Evolutionary conservation across 1,140 invertebrate species (phyloP).

Genomic region (Eufriesea mexicana): DNA sequence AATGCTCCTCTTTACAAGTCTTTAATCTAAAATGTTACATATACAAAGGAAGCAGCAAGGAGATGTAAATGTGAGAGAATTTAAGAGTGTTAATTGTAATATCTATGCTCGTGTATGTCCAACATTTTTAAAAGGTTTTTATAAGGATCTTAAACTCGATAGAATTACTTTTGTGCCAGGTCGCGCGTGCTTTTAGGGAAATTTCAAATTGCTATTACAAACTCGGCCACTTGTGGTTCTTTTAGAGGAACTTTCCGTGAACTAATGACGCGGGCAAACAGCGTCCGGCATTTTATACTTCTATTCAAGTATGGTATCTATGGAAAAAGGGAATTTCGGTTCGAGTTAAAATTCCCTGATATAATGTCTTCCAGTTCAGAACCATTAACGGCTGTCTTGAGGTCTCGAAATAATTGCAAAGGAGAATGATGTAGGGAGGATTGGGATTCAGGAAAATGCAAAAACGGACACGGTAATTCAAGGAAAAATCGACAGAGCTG

Average conservation of each 20-base stretch:
- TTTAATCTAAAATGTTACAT: too few relatives aligned
- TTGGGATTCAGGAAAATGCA: too few relatives aligned
- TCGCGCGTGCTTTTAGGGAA: neutral
- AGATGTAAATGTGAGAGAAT: too few relatives aligned
- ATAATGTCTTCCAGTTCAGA: neutral
- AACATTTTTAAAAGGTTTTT: neutral
- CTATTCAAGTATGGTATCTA: neutral
- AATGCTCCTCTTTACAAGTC: too few relatives aligned
- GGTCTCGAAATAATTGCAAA: neutral
- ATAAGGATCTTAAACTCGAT: neutral
- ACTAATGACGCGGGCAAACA: neutral
- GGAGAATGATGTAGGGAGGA: neutral
- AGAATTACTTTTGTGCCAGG: neutral
- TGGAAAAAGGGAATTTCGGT: neutral
- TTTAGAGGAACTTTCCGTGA: too few relatives aligned
- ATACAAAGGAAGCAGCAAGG: too few relatives aligned
- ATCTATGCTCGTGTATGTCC: neutral
- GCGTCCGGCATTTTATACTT: neutral
- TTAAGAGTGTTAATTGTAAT: too few relatives aligned
- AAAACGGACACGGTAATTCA: neutral
- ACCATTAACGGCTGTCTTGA: neutral
- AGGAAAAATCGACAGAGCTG: too few relatives aligned
- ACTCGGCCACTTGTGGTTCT: neutral
- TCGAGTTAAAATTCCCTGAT: neutral
- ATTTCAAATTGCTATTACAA: neutral